phyloP scores from a whole-genome alignment of 1,140 invertebrate genomes.

The Patella vulgata region DNA sequence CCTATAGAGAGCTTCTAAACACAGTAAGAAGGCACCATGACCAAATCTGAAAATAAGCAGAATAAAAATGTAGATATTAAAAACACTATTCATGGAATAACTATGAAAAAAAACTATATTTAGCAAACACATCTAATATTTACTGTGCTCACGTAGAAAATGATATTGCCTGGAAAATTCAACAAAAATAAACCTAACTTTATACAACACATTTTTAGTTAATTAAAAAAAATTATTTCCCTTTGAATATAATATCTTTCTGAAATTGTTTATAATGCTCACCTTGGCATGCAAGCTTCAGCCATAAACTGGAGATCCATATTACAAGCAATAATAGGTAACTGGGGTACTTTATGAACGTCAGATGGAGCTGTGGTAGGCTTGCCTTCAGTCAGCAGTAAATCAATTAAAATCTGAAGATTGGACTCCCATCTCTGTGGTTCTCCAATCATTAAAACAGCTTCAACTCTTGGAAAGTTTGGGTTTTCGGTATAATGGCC shows the following conservation, averaged over 20 bases:
- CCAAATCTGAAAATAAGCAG: slow-evolving; percentile 61
- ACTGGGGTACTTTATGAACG: slow-evolving; percentile 72
- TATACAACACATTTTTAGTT: no score
- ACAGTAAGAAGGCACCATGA: slow-evolving; percentile 65
- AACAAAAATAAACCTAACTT: no score
- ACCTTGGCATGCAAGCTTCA: slow-evolving; percentile 67
- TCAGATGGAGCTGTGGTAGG: slow-evolving; percentile 60
- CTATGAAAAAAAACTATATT: no score
- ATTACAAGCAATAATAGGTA: slow-evolving; percentile 69
- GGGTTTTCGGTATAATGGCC: slow-evolving; percentile 64
- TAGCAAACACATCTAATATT: no score
- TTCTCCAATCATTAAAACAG: slow-evolving; percentile 66
- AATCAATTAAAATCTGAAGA: slow-evolving; percentile 75
- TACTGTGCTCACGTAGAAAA: no score
- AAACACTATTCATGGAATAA: no score
- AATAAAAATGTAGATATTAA: slow-evolving; percentile 9
- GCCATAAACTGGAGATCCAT: slow-evolving; percentile 68
- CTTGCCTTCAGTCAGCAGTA: slow-evolving; percentile 75
- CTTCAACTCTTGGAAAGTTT: slow-evolving; percentile 60
- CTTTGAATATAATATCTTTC: no score
- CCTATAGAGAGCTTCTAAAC: slow-evolving; percentile 65
- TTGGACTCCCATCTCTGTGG: slow-evolving; percentile 67
- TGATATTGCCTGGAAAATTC: no score
- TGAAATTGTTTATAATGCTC: slow-evolving; percentile 15
- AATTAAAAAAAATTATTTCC: no score